phyloP scores from a whole-genome alignment of 2,113 vertebrate species.

The Turnix velox region DNA sequence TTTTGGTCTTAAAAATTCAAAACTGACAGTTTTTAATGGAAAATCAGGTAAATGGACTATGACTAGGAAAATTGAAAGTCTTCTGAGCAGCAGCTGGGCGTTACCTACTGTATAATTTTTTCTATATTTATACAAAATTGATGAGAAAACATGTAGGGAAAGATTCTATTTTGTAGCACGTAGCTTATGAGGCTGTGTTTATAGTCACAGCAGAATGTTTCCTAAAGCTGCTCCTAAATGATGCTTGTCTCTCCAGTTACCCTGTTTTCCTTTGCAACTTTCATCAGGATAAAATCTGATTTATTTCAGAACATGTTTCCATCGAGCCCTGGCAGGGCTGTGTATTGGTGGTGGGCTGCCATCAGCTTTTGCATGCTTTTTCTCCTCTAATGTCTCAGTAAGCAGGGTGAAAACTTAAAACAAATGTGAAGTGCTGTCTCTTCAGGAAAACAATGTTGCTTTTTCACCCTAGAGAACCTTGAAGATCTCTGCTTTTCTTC shows the following conservation, averaged over 20 bases:
- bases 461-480: background rate
- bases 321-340: background rate
- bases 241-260: background rate
- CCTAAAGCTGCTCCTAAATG: slow-evolving; percentile 18
- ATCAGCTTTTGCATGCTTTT: background rate
- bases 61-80: background rate
- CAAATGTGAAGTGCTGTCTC: background rate
- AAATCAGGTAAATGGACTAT: slow-evolving; percentile 75
- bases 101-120: background rate
- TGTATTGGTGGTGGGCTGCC: background rate
- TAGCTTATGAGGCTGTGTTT: background rate
- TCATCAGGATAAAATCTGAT: background rate
- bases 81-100: background rate
- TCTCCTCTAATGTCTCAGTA: background rate
- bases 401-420: background rate
- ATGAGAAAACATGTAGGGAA: background rate
- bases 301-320: background rate
- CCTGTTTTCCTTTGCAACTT: background rate
- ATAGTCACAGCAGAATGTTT: background rate
- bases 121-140: background rate
- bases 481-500: background rate
- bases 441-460: background rate
- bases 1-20: slow-evolving; percentile 77
- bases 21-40: slow-evolving; percentile 78
- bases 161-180: background rate